Evolutionary conservation across 2,888 invertebrate genomes (phyloP).

Genomic region (Parnassius apollo): DNA sequence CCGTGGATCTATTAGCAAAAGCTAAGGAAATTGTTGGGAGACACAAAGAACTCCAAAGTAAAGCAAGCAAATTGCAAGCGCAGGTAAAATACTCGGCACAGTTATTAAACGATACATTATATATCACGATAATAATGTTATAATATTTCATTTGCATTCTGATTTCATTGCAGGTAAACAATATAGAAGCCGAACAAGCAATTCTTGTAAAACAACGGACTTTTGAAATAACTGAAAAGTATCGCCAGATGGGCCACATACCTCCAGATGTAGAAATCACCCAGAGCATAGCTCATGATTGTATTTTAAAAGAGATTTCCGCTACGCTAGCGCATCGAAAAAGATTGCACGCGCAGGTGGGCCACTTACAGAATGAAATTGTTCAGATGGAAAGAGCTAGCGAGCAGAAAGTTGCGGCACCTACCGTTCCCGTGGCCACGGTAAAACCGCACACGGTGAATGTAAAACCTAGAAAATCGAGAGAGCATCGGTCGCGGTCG

Average conservation of each 20-base stretch:
- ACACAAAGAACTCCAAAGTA: constrained; percentile 95
- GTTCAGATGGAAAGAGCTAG: constrained; percentile 86
- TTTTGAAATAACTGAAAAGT: constrained; percentile 88
- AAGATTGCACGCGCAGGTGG: constrained; percentile 89
- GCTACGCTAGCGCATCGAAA: constrained; percentile 91
- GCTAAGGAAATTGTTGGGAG: constrained; percentile 95
- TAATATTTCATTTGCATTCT: too few relatives aligned
- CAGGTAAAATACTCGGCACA: constrained; percentile 79
- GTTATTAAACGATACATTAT: too few relatives aligned
- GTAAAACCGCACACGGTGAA: constrained; percentile 70
- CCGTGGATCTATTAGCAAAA: constrained; percentile 91
- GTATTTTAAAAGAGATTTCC: constrained; percentile 92
- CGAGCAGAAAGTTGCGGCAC: constrained; percentile 79
- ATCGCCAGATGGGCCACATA: constrained; percentile 78
- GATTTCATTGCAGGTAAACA: constrained; percentile 70
- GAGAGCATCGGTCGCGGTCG: constrained; percentile 89
- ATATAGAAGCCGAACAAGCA: constrained; percentile 89
- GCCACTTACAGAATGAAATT: constrained; percentile 90
- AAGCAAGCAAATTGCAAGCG: constrained; percentile 91
- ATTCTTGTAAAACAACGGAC: constrained; percentile 86
- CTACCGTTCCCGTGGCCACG: constrained; percentile 65
- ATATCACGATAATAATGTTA: too few relatives aligned
- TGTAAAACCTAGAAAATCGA: constrained; percentile 69
- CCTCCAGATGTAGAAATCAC: constrained; percentile 82
- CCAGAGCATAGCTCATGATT: constrained; percentile 87